A percentile compares a stretch with the other conserved stretches of the same genome.
phyloP scores from a whole-genome alignment of 2,888 invertebrate species.

The Stramonita haemastoma region DNA sequence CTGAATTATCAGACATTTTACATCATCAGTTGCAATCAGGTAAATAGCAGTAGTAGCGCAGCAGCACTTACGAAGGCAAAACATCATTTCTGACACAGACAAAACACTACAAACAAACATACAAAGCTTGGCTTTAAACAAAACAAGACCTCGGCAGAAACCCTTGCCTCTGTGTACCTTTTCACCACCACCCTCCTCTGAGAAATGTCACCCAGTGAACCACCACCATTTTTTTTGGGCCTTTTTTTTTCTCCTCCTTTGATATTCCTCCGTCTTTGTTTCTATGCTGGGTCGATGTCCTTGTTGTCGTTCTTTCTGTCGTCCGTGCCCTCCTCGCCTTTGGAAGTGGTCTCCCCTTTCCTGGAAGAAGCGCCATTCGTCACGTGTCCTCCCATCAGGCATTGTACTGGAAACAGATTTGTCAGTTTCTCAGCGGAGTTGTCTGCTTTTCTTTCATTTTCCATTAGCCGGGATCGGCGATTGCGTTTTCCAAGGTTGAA shows the following conservation, averaged over 20 bases:
- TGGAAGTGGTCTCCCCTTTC: constrained; percentile 8
- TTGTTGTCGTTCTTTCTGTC: background rate
- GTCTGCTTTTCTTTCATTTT: constrained; percentile 37
- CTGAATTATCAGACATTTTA: too few species aligned
- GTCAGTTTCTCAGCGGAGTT: constrained; percentile 28
- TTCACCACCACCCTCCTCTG: background rate
- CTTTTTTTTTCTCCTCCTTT: too few species aligned
- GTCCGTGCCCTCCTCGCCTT: constrained; percentile 13
- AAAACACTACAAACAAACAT: too few species aligned
- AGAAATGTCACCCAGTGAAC: background rate
- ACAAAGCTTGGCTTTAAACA: too few species aligned
- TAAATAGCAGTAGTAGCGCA: too few species aligned
- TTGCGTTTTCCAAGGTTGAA: background rate
- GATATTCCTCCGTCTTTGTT: background rate
- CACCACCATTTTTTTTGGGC: background rate
- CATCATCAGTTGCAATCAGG: too few species aligned
- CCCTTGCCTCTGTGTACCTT: background rate
- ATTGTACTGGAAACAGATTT: constrained; percentile 36
- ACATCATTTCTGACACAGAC: too few species aligned
- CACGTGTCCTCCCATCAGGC: constrained; percentile 32
- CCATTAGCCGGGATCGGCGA: constrained; percentile 21
- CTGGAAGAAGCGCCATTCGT: background rate
- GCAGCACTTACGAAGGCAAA: too few species aligned
- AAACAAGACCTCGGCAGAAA: too few species aligned
- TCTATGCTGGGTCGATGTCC: background rate